Evolutionary conservation across 2,113 vertebrate species (phyloP), one percentile per base, ranked within the genome.

Genomic region (Rhizomys pruinosus): DNA sequence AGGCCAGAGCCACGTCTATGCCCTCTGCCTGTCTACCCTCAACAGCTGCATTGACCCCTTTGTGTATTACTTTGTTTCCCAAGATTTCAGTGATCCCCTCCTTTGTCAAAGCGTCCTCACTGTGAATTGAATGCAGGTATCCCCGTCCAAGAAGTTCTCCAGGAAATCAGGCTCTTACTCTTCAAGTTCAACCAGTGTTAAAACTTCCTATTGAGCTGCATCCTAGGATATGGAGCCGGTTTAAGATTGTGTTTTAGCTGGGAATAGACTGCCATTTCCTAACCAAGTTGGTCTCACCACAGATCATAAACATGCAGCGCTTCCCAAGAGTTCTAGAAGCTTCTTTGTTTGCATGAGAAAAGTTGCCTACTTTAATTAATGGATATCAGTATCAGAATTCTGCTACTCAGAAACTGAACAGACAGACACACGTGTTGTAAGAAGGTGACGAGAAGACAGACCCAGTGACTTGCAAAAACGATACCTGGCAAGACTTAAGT

Each of bases 31-130:
- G 85, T 98, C 99, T 13, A 98, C 98, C 86, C 98, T 99, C 89
- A 99, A 99, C 98, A 99, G 99, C 98, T 99, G 98, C 96, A 98
- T 99, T 8, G 99, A 99, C 97, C 99, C 99, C 0, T 99, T 99
- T 86, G 97, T 99, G 95, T 99, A 99, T 97, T 99, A 99, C 84
- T 99, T 98, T 84, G 98, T 99, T 96, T 99, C 99, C 0, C 98
- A 99, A 92, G 99, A 99, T 78, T 99, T 99, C 96, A 98, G 99
- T 77, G 95, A 99, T 64, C 98, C 99, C 0, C 95, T 99, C 74
- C 97, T 98, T 84, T 99, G 99, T 96, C 96, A 98, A 69, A 99
- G 99, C 69, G 99, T 98, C 81, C 95, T 99, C 78, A 98, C 98
- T 0, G 99, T 99, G 17, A 98, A 98, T 91, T 98, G 97, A 86